Evolutionary conservation across 1,140 invertebrate genomes (phyloP), one percentile per base, ranked within the genome.

Genomic region (Drosophila sp.): DNA sequence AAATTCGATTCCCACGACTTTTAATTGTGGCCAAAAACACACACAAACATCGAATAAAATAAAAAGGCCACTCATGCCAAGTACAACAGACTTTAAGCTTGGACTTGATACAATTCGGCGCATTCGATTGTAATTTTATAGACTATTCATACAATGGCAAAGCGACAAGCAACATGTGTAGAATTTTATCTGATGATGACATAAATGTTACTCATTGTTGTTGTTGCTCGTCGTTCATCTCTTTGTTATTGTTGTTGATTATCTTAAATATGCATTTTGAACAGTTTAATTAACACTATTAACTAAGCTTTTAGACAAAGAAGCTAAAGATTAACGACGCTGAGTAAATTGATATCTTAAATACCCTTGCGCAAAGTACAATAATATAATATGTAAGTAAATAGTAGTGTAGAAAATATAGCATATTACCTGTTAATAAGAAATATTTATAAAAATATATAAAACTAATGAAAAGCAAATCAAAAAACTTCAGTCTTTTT

Each of bases 1-100:
- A 87, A 87, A 87, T 87, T 71, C 58, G 57, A 76, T 89, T 87
- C 82, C 83, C 82, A 87, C 78, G 83, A 89, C 76, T 87, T 86
- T 82, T 78, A 86, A 86, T 82, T 87, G 62, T 59, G 41, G 38
- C 36, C 58, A 76, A 80, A 65, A 48, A 56, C 21, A 40, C 21
- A 40, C 11, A 11, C 18, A 38, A 2, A 36, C 54, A 40, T 11
- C 13, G 11, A 70, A 58, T 38, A 18, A 63, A 36, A 53, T 13
- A 36, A 62, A 54, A 74, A 80, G 64, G 72, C 67, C 61, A 71
- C 14, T 63, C 40, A 43, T 50, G 27, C 18, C 43, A 29, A 51
- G 27, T 45, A 40, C 36, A 83, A 78, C 61, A 61, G 46, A 34
- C 64, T 57, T 74, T 72, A 38, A 61, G 78, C 53, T 61, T 65